phyloP scores from a whole-genome alignment of 2,113 vertebrate genomes.

The Coreoperca whiteheadi region DNA sequence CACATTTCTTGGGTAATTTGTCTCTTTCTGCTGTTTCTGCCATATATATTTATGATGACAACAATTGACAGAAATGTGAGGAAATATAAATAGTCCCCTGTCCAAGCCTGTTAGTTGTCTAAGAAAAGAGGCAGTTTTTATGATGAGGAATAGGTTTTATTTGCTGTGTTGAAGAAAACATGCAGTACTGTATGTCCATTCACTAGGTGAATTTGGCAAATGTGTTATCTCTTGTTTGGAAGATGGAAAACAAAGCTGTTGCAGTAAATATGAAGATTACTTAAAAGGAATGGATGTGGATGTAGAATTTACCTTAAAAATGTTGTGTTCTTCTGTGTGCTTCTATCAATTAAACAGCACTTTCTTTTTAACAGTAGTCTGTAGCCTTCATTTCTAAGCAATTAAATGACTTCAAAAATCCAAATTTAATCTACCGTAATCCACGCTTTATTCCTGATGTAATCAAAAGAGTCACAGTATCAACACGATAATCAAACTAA shows the following conservation, averaged over 20 bases:
- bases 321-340: background rate
- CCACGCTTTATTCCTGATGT: conserved; percentile 1
- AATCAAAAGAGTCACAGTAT: conserved; percentile 35
- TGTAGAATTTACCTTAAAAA: background rate
- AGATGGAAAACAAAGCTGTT: conserved; percentile 34
- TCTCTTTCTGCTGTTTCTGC: conserved; percentile 11
- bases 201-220: conserved; percentile 14
- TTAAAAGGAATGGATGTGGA: conserved; percentile 15
- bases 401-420: conserved; percentile 9
- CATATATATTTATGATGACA: background rate
- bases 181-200: background rate
- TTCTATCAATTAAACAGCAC: background rate
- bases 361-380: background rate
- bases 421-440: conserved; percentile 45
- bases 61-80: conserved; percentile 13
- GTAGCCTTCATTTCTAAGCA: conserved; percentile 5
- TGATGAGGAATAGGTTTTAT: conserved; percentile 29
- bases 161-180: conserved; percentile 18
- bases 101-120: conserved; percentile 16
- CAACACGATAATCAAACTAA: conserved; percentile 28
- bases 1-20: conserved; percentile 18
- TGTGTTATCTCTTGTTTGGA: conserved; percentile 32
- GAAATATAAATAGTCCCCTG: conserved; percentile 6
- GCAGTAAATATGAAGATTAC: conserved; percentile 13
- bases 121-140: background rate